These are phyloP conservation scores for Drosophila austrosaltans DNA, from an alignment of 2,888 invertebrate species.

Conservation along the genomic window DNA sequence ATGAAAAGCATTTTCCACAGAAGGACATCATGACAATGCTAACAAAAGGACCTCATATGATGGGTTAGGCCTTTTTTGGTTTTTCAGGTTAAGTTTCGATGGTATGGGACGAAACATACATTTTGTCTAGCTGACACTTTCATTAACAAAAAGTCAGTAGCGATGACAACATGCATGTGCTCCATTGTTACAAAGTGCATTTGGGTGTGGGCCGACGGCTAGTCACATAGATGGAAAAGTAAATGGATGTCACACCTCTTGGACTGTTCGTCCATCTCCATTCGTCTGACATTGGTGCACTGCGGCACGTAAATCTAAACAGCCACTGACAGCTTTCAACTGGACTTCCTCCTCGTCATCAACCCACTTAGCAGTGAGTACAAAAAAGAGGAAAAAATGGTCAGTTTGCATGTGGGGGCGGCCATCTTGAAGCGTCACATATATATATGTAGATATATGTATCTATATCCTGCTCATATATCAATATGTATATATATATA, in stretches of 20 bases:
- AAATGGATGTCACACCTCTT: slow-evolving; percentile 32
- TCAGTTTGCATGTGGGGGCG: slow-evolving; percentile 24
- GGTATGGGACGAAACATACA: slow-evolving; percentile 41
- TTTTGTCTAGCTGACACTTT: slow-evolving; percentile 80
- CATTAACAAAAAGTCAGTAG: slow-evolving; percentile 79
- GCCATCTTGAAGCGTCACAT: slow-evolving; percentile 61
- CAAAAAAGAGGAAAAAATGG: slow-evolving; percentile 47
- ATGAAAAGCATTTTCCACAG: slow-evolving; percentile 54
- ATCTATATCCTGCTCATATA: slow-evolving; percentile 57
- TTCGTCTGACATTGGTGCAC: slow-evolving; percentile 67
- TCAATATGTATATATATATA: slow-evolving; percentile 34
- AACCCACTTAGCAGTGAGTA: slow-evolving; percentile 36
- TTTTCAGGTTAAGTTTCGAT: slow-evolving; percentile 16
- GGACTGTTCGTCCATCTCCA: slow-evolving; percentile 36
- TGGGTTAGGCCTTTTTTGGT: slow-evolving; percentile 6
- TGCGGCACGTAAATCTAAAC: slow-evolving; percentile 79
- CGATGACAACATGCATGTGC: slow-evolving; percentile 66
- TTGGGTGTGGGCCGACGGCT: slow-evolving; percentile 3
- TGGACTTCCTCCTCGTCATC: slow-evolving; percentile 28
- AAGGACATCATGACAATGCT: slow-evolving; percentile 6
- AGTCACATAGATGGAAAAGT: slow-evolving; percentile 3
- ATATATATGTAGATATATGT: slow-evolving; percentile 29
- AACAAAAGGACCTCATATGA: slow-evolving; percentile 14
- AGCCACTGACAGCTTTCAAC: slow-evolving; percentile 76
- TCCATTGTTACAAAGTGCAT: slow-evolving; percentile 75